These are phyloP conservation scores for Echinometra lucunter DNA, from an alignment of 53 echinoderm and acorn worm genomes.

Conservation along the genomic window DNA sequence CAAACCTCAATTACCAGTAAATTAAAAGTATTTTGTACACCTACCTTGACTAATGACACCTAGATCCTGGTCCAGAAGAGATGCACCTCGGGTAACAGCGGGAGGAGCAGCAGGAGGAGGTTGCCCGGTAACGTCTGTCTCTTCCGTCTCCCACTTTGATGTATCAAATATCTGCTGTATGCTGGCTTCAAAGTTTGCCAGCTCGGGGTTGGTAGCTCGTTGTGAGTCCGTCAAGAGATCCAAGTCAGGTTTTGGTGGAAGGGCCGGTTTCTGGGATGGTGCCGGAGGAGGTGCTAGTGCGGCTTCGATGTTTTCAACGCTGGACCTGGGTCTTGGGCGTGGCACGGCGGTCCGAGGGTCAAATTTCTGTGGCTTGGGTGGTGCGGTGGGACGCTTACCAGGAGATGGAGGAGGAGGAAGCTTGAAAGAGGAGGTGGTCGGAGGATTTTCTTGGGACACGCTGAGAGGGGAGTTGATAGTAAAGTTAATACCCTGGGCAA, in stretches of 20 bases:
- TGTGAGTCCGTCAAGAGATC: background rate
- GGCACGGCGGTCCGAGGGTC: conserved; percentile 87
- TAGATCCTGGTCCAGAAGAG: conserved; percentile 85
- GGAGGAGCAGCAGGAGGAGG: conserved; percentile 53
- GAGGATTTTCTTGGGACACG: conserved; percentile 1
- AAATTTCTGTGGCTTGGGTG: conserved; percentile 82
- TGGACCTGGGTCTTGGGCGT: conserved; percentile 81
- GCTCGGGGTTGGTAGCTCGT: conserved; percentile 66
- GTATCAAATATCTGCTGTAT: conserved; percentile 91
- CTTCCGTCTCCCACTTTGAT: conserved; percentile 75
- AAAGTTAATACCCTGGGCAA: conserved; percentile 87
- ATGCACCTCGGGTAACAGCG: conserved; percentile 59
- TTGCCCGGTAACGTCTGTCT: conserved; percentile 50
- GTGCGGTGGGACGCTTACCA: conserved; percentile 67
- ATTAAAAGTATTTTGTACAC: background rate
- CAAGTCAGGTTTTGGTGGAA: conserved; percentile 37
- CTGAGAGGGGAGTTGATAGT: conserved; percentile 83
- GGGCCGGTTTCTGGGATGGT: conserved; percentile 29
- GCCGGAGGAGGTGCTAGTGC: conserved; percentile 31
- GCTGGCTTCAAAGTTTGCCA: conserved; percentile 87
- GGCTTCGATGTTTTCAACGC: conserved; percentile 67
- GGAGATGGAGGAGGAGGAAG: conserved; percentile 93
- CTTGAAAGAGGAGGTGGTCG: conserved; percentile 79
- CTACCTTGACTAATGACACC: conserved; percentile 82
- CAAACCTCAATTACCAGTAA: too few species aligned